These are phyloP conservation scores for Psittacula cyanocephala DNA, from an alignment of 2,113 vertebrate genomes.

Conservation along the genomic window DNA sequence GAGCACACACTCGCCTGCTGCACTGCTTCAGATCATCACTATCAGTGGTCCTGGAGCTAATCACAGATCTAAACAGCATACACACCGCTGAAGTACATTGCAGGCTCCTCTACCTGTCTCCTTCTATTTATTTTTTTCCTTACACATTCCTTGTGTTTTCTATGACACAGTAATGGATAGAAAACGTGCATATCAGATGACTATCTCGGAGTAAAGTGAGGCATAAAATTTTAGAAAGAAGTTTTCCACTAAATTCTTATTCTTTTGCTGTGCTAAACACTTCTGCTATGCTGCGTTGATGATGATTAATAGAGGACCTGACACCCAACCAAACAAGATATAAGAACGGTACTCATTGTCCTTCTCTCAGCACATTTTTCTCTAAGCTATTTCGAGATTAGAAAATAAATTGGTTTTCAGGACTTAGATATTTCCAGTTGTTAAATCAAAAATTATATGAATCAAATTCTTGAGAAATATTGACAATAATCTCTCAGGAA, in stretches of 20 bases:
- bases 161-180: neutral
- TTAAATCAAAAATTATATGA: neutral
- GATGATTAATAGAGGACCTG: neutral
- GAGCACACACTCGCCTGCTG: neutral
- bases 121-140: neutral
- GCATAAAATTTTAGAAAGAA: neutral
- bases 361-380: slow-evolving; percentile 16
- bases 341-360: neutral
- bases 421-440: neutral
- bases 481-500: neutral
- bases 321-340: neutral
- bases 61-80: neutral
- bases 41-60: rapidly evolving
- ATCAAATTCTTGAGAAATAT: neutral
- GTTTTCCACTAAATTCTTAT: neutral
- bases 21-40: neutral
- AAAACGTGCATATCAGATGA: neutral
- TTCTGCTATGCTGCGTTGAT: neutral
- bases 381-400: neutral
- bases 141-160: neutral
- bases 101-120: neutral
- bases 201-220: neutral
- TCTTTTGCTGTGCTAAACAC: neutral
- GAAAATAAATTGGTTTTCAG: neutral
- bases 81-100: neutral